Conservation (phyloP, 2,888 invertebrate genomes). For the Zaprionus lineosus region DNA sequence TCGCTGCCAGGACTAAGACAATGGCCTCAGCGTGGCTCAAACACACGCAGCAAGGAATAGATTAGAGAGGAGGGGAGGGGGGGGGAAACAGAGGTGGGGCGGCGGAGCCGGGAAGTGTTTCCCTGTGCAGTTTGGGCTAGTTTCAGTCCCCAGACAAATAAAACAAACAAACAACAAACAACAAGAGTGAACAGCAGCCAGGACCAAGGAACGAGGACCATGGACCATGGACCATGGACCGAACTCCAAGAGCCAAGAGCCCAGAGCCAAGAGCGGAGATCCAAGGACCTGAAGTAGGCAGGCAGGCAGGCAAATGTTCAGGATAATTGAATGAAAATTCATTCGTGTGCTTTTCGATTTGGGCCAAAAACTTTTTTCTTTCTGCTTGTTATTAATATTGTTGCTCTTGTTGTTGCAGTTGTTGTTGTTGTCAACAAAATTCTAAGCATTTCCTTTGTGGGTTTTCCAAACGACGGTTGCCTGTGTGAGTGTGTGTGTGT, state of each 20-base stretch:
- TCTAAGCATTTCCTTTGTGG: slow-evolving; percentile 49
- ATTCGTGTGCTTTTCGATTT: slow-evolving; percentile 76
- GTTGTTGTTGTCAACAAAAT: slow-evolving; percentile 52
- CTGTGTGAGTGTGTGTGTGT: slow-evolving; percentile 11
- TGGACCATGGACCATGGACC: slow-evolving; percentile 7
- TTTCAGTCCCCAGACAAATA: slow-evolving; percentile 69
- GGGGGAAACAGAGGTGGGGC: background rate
- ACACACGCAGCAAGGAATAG: background rate
- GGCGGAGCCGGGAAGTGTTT: slow-evolving; percentile 4
- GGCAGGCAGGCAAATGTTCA: slow-evolving; percentile 57
- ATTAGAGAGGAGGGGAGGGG: background rate
- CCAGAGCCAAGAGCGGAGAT: background rate
- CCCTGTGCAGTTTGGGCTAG: slow-evolving; percentile 64
- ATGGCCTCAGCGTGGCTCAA: slow-evolving; percentile 55
- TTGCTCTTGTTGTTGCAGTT: slow-evolving; percentile 5
- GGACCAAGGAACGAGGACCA: slow-evolving; percentile 20
- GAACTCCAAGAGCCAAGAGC: background rate
- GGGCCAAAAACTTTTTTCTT: slow-evolving; percentile 50
- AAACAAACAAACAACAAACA: slow-evolving; percentile 59
- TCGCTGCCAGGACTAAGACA: slow-evolving; percentile 52
- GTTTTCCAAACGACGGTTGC: too few relatives aligned
- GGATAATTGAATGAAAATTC: slow-evolving; percentile 77
- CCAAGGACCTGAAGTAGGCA: slow-evolving; percentile 2
- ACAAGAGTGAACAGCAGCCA: slow-evolving; percentile 23
- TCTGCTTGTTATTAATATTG: slow-evolving; percentile 11